These are phyloP conservation scores for Clamator glandarius DNA, from an alignment of 2,797 vertebrate species.

Conservation along the genomic window DNA sequence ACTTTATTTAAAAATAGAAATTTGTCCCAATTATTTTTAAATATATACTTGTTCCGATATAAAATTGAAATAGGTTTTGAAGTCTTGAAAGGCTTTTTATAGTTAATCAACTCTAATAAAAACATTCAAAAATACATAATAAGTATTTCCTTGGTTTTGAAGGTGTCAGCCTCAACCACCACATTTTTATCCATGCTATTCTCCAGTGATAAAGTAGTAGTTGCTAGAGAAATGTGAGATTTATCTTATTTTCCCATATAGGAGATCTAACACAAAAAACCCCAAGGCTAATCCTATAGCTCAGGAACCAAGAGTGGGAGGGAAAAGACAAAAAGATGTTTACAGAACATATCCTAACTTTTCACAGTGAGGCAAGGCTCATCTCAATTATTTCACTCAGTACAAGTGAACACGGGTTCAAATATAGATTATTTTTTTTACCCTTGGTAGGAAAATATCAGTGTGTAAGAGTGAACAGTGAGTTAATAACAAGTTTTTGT, in stretches of 20 bases:
- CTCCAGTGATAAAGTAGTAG: background rate
- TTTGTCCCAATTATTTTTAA: background rate
- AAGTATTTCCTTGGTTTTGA: background rate
- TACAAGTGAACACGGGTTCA: too few relatives aligned
- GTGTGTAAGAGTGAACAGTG: too few relatives aligned
- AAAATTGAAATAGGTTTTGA: background rate
- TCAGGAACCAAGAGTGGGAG: too few relatives aligned
- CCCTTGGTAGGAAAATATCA: too few relatives aligned
- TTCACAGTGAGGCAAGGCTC: too few relatives aligned
- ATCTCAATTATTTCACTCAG: too few relatives aligned
- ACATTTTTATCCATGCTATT: background rate
- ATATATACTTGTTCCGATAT: background rate
- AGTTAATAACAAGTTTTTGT: too few relatives aligned
- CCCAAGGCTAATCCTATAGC: too few relatives aligned
- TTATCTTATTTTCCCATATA: background rate
- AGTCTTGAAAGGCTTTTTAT: background rate
- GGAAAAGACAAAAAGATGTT: too few relatives aligned
- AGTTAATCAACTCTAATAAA: background rate
- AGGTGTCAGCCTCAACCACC: background rate
- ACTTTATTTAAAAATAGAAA: background rate
- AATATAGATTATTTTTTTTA: too few relatives aligned
- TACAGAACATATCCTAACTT: too few relatives aligned
- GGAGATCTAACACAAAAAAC: too few relatives aligned
- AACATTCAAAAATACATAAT: background rate
- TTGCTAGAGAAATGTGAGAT: background rate